These are phyloP conservation scores for Lindbergichthys nudifrons DNA, from an alignment of 2,797 vertebrate species.

Conservation along the genomic window DNA sequence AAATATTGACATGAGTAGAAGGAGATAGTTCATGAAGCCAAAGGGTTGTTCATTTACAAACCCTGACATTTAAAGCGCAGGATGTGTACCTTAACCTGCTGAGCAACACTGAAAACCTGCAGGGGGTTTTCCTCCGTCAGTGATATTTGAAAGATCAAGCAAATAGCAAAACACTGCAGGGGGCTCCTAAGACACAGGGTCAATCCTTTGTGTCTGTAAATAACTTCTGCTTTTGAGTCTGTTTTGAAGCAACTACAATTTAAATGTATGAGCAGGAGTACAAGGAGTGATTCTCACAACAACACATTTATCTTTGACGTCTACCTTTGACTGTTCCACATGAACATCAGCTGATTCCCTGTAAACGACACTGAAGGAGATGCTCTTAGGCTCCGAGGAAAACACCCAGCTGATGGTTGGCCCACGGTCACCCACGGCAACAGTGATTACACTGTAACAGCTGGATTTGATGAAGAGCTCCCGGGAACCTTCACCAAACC, in stretches of 20 bases:
- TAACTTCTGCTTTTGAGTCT: slow-evolving; percentile 16
- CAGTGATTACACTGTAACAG: slow-evolving; percentile 91
- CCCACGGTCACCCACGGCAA: slow-evolving; percentile 84
- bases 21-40: neutral
- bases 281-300: neutral
- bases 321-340: slow-evolving; percentile 92
- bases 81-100: slow-evolving; percentile 26
- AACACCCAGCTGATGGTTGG: slow-evolving; percentile 94
- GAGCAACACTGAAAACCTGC: slow-evolving; percentile 27
- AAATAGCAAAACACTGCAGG: slow-evolving; percentile 24
- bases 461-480: slow-evolving; percentile 94
- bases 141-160: slow-evolving; percentile 37
- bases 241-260: slow-evolving; percentile 9
- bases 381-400: slow-evolving; percentile 95
- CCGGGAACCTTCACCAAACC: slow-evolving; percentile 88
- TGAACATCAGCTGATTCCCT: slow-evolving; percentile 84
- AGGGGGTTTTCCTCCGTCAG: slow-evolving; percentile 2
- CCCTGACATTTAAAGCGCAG: slow-evolving; percentile 41
- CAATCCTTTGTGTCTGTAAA: slow-evolving; percentile 24
- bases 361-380: slow-evolving; percentile 94
- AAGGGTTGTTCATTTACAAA: slow-evolving; percentile 31
- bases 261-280: neutral
- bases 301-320: neutral
- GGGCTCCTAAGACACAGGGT: neutral
- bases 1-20: neutral